These are phyloP conservation scores for Acleris cristana DNA, from an alignment of 2,888 invertebrate species.

Conservation along the genomic window DNA sequence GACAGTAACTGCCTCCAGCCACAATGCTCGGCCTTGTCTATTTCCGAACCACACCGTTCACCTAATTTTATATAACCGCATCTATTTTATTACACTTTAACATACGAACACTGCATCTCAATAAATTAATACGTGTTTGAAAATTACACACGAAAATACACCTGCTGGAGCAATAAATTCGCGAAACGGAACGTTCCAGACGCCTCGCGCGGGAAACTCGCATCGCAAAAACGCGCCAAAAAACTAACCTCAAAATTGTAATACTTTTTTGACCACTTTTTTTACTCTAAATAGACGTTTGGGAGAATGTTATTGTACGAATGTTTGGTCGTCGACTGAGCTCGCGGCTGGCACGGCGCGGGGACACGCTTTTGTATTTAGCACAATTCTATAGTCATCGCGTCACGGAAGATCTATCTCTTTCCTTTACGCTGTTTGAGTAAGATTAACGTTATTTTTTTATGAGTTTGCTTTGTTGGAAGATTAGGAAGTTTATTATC, in stretches of 20 bases:
- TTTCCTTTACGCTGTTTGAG: conserved; percentile 15
- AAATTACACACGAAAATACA: conserved; percentile 37
- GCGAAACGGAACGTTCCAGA: conserved; percentile 51
- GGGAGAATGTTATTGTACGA: conserved; percentile 65
- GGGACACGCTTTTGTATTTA: conserved; percentile 67
- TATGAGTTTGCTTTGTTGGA: background rate
- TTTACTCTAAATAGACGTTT: conserved; percentile 42
- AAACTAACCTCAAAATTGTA: conserved; percentile 43
- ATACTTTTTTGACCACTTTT: conserved; percentile 40
- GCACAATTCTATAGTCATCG: conserved; percentile 48
- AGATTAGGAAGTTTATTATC: background rate
- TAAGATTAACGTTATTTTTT: conserved; percentile 11
- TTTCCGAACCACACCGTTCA: conserved; percentile 9
- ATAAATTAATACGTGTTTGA: conserved; percentile 22
- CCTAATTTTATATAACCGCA: conserved; percentile 2
- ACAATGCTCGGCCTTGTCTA: conserved; percentile 25
- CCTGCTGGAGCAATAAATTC: conserved; percentile 43
- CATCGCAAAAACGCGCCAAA: conserved; percentile 44
- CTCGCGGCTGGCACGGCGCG: conserved; percentile 61
- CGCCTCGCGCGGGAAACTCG: conserved; percentile 43
- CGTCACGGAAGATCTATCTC: conserved; percentile 56
- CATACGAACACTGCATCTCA: conserved; percentile 16
- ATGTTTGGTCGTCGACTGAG: conserved; percentile 67
- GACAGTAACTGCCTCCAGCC: conserved; percentile 28
- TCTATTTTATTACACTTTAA: conserved; percentile 1